Percentiles rank a stretch among this genome's conserved stretches.
phyloP scores from a whole-genome alignment of 2,113 vertebrate genomes.

The Tamias sibiricus region DNA sequence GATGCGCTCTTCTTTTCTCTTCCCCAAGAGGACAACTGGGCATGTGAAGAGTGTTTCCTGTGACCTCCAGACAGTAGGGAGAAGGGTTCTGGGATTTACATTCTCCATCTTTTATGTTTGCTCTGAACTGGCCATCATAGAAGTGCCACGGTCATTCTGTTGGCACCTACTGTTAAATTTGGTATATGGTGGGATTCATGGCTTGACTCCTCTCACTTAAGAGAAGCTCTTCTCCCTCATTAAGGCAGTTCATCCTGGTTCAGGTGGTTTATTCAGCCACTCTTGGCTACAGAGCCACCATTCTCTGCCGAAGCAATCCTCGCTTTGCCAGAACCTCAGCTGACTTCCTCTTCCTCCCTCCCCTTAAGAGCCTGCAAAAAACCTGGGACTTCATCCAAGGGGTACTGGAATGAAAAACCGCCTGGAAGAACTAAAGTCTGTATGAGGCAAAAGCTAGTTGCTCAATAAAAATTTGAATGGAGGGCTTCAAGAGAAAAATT shows the following conservation, averaged over 20 bases:
- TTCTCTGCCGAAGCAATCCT: not conserved
- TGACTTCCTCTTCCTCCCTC: not conserved
- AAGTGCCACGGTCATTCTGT: not conserved
- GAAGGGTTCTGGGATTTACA: not conserved
- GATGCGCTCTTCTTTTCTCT: not conserved
- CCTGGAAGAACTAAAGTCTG: not conserved
- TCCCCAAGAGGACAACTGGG: not conserved
- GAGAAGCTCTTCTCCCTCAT: not conserved
- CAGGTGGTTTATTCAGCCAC: not conserved
- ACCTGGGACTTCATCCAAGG: not conserved
- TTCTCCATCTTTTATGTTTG: not conserved
- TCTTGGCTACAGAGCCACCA: not conserved
- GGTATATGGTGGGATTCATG: not conserved
- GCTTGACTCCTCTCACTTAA: no score
- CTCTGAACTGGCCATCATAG: not conserved
- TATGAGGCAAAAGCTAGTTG: not conserved
- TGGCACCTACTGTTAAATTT: not conserved
- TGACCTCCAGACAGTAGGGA: not conserved
- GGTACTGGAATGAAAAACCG: not conserved
- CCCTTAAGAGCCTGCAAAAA: not conserved
- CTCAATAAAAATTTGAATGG: slow-evolving; percentile 50
- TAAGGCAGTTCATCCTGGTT: not conserved
- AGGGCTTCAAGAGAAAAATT: not conserved
- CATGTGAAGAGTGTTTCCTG: not conserved
- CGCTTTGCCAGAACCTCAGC: not conserved